Evolutionary conservation across 2,888 invertebrate species (phyloP), one percentile per base, ranked within the genome.

Genomic region (Drosophila peninsularis): DNA sequence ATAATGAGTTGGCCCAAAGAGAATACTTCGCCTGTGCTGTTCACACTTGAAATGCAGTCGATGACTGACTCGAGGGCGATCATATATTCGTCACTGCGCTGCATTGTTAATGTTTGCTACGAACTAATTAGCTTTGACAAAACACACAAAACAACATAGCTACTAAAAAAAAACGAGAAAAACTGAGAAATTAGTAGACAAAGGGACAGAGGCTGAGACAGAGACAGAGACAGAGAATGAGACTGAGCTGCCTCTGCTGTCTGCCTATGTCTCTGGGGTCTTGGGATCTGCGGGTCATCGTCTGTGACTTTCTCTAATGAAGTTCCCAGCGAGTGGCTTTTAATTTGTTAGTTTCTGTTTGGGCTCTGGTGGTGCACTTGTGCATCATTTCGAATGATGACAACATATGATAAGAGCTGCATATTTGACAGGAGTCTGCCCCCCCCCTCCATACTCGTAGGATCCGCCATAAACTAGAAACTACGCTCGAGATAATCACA

Each of bases 81-180:
- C 84, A 71, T 85, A 82, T 79, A 88, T 88, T 86, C 80, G 81
- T 83, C 88, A 88, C 75, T 67, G 71, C 53, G 56, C 54, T 72
- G 60, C 78, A 87, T 82, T 81, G 86, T 89, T 87, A 80, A 80
- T 82, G 79, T 75, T 11, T 77, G 67, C 75, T 77, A 90, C 71
- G 74, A 87, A 90, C 90, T 90, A 90, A 90, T 91, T 90, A 90
- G 90, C 82, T 84, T 90, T 90, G 90, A 90, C 91, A 90, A 89
- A 87, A 85, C 71, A 85, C 70, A 85, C 45, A 62, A 80, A 63
- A 80, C 76, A 77, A 81, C 81, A 66, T 50, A 70, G 80, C 82
- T 76, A 82, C 79, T 79, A 86, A 45, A 45, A 14, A 44, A 24
- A 14, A 42, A 4, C 5, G 5, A n/a, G n/a, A 13, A 19, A 14